phyloP scores from a whole-genome alignment of 2,888 invertebrate species.

The Cantharis lateralis region DNA sequence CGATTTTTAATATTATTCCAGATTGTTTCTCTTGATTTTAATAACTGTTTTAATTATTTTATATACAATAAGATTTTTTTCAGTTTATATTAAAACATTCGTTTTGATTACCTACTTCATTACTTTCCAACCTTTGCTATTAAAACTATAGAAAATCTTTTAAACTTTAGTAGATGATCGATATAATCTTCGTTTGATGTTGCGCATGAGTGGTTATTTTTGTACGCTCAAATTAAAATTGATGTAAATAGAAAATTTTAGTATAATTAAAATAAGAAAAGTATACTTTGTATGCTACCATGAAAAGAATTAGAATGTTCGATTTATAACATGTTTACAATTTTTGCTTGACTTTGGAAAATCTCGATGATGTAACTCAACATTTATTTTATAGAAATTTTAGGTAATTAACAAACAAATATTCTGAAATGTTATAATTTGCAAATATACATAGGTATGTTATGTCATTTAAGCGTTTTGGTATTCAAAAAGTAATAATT shows the following conservation, averaged over 20 bases:
- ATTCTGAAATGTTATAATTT: no score
- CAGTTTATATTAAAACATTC: background rate
- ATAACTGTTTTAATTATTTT: no score
- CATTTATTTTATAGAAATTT: no score
- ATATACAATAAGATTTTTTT: background rate
- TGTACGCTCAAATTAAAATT: background rate
- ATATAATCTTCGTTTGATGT: background rate
- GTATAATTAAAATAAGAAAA: background rate
- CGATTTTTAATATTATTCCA: no score
- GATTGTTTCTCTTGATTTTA: no score
- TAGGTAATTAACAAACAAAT: no score
- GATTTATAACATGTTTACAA: background rate
- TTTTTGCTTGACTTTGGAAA: no score
- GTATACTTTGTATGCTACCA: background rate
- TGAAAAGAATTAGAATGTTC: background rate
- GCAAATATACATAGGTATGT: no score
- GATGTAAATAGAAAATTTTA: background rate
- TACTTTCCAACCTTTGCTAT: background rate
- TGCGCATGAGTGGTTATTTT: background rate
- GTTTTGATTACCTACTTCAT: background rate
- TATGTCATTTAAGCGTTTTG: no score
- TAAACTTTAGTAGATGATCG: background rate
- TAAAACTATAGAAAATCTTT: background rate
- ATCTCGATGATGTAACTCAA: no score
- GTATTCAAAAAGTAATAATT: no score